Conservation (phyloP, 2,113 vertebrate species). For the Gobius niger region DNA sequence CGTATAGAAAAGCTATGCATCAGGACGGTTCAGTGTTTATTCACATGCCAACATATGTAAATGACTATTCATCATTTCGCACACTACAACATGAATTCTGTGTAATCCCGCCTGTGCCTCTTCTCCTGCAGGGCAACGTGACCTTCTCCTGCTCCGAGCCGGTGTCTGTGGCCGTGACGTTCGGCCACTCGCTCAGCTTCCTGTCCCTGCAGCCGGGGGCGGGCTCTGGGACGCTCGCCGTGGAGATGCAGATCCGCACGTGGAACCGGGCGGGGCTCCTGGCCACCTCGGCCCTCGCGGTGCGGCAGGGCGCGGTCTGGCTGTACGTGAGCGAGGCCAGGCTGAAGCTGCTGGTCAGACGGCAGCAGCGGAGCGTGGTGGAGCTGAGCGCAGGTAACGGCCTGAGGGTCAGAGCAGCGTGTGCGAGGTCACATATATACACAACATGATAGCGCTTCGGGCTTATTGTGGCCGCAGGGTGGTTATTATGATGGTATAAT, state of each 20-base stretch:
- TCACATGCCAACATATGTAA: no score
- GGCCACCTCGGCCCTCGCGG: constrained; percentile 78
- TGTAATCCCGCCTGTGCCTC: neutral
- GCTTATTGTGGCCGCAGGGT: no score
- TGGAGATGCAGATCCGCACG: constrained; percentile 88
- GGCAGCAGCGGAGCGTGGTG: constrained; percentile 73
- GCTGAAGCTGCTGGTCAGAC: constrained; percentile 81
- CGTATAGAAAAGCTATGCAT: no score
- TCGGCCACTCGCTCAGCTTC: constrained; percentile 83
- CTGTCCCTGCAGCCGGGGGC: constrained; percentile 74
- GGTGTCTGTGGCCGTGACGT: constrained; percentile 85
- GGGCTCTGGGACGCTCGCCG: constrained; percentile 50
- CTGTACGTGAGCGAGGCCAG: constrained; percentile 84
- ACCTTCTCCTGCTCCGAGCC: constrained; percentile 88
- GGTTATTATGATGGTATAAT: no score
- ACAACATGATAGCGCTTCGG: neutral
- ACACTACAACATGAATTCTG: no score
- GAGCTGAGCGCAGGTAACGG: constrained; percentile 84
- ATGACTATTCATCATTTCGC: no score
- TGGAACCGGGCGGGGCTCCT: constrained; percentile 92
- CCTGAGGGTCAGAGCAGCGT: no score
- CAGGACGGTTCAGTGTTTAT: no score
- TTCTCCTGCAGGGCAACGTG: constrained; percentile 81
- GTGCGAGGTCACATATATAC: neutral
- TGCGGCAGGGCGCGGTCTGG: constrained; percentile 73